These are phyloP conservation scores for Lepidochrysops patricia DNA, from an alignment of 2,888 invertebrate species.

Conservation along the genomic window DNA sequence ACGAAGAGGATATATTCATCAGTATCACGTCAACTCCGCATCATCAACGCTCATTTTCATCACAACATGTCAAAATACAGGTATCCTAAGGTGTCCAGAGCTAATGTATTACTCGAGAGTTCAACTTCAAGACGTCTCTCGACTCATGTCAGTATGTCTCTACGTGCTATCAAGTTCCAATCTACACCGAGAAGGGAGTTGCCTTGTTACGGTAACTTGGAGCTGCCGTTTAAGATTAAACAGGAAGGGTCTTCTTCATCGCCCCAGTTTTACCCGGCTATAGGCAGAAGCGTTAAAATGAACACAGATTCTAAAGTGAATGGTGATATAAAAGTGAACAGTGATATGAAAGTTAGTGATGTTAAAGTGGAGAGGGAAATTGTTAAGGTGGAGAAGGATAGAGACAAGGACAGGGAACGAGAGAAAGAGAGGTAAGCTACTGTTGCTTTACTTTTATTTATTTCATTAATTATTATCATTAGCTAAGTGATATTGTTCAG, in stretches of 20 bases:
- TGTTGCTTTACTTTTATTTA: neutral
- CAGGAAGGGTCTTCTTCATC: conserved; percentile 42
- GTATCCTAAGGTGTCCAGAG: conserved; percentile 59
- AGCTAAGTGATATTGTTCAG: too few species aligned
- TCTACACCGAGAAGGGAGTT: conserved; percentile 52
- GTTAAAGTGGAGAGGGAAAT: conserved; percentile 37
- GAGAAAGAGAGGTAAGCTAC: conserved; percentile 31
- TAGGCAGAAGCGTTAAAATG: conserved; percentile 39
- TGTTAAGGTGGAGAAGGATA: conserved; percentile 45
- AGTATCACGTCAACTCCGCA: conserved; percentile 53
- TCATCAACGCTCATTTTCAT: conserved; percentile 61
- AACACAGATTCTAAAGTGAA: conserved; percentile 31
- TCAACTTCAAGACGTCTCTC: conserved; percentile 42
- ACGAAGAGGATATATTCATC: conserved; percentile 57
- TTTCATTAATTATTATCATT: too few species aligned
- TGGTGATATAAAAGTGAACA: conserved; percentile 36
- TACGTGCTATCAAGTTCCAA: conserved; percentile 59
- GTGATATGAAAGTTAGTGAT: conserved; percentile 37
- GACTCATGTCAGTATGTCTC: conserved; percentile 46
- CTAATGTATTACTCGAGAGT: conserved; percentile 57
- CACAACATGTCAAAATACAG: conserved; percentile 57
- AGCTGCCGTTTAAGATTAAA: conserved; percentile 59
- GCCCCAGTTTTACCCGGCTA: conserved; percentile 44
- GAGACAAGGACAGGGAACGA: conserved; percentile 30
- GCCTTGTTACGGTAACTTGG: conserved; percentile 66